Evolutionary conservation across 2,113 vertebrate species (phyloP).

Genomic region (Okapia johnstoni): DNA sequence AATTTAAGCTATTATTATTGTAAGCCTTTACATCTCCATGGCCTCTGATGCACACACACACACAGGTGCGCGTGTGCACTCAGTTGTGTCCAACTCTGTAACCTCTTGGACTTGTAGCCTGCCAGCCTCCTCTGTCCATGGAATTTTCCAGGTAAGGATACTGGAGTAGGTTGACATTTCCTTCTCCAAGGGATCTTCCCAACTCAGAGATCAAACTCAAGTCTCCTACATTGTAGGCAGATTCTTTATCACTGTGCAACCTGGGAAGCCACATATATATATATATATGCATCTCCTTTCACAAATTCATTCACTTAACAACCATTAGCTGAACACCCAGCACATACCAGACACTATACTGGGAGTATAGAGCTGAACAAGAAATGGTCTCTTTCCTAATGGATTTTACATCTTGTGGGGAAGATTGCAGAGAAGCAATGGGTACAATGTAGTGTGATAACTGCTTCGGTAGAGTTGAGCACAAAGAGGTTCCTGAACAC

Average conservation of each 20-base stretch:
- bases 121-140: not conserved
- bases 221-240: not conserved
- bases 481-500: not conserved
- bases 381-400: not conserved
- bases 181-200: not conserved
- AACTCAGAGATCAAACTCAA: not conserved
- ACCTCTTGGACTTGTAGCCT: not conserved
- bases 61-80: rapidly evolving
- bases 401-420: not conserved
- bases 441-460: not conserved
- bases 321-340: not conserved
- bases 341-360: not conserved
- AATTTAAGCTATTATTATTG: not conserved
- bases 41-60: not conserved
- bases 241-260: not conserved
- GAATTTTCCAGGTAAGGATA: not conserved
- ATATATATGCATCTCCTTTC: not conserved
- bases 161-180: not conserved
- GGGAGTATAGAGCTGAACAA: not conserved
- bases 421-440: not conserved
- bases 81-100: not conserved
- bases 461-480: not conserved
- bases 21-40: not conserved
- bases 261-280: not conserved
- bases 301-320: not conserved